Base-by-base conservation (phyloP, 2,113 vertebrate genomes). In the Elephantulus edwardii region DNA sequence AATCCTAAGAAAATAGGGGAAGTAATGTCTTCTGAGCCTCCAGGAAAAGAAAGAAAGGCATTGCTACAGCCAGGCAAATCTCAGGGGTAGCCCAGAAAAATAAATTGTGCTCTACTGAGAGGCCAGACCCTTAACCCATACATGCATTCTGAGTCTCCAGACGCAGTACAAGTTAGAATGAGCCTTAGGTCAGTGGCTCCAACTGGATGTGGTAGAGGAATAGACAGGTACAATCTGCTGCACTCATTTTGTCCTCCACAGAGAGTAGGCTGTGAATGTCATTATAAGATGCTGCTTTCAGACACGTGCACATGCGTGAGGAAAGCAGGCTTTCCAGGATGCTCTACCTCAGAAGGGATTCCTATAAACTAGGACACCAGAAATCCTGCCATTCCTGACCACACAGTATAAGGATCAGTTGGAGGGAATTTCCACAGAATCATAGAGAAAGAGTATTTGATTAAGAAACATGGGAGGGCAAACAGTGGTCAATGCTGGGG, bases 131-230 rank as follows among this genome's bases (percentile, higher is more conserved):
- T 81, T 26, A 24, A 35, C 10, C 12, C 62, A 64, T 58, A 14
- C 28, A 3, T 48, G 12, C 33, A 52, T 5, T 20, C 28, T 10
- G 33, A 17, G 48, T 56, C 38, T 60, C 33, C 22, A 48, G 52
- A 40, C 26, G 38, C 46, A 77, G 9, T 0, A 2, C 19, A 14
- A 8, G 8, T 4, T 13, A 48, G 24, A 75, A 40, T 75, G 30
- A 70, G 71, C 1, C 4, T 1, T 13, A 50, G 35, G 44, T 11
- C 0, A 6, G 7, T 6, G 19, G 1, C 16, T 9, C 4, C n/a
- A 52, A 17, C 28, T 0, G 0, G 66, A 26, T 2, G 2, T 12
- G 8, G 38, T 1, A 4, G 8, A 10, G 1, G 24, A 50, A 26
- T 1, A 40, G 40, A 11, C 3, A 30, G 44, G 13, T 60, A 20